These are phyloP conservation scores for Arenaria interpres DNA, from an alignment of 2,113 vertebrate species.

Conservation along the genomic window DNA sequence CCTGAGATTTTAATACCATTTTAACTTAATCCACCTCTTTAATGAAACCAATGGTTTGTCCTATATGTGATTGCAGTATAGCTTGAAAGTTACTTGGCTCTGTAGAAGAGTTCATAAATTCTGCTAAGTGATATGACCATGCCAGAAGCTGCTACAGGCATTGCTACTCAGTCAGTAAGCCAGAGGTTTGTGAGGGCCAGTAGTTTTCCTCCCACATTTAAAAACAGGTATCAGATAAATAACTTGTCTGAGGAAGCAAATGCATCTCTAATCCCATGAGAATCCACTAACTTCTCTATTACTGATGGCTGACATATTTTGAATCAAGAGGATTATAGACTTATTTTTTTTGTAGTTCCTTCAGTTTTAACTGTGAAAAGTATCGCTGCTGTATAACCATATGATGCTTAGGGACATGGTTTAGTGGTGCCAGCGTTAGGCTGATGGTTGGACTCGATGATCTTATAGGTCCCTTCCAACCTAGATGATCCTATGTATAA, in stretches of 20 bases:
- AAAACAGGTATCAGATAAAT: background rate
- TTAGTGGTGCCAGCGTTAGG: background rate
- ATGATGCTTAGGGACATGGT: background rate
- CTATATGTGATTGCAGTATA: background rate
- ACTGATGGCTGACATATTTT: background rate
- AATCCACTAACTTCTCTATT: background rate
- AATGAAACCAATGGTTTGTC: background rate
- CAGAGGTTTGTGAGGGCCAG: background rate
- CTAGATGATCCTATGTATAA: background rate
- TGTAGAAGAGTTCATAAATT: fast-evolving
- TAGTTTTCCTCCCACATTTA: background rate
- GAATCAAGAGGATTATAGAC: background rate
- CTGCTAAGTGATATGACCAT: background rate
- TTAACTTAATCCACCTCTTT: background rate
- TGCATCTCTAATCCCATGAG: background rate
- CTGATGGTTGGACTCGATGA: background rate
- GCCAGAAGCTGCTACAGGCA: background rate
- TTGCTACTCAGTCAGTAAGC: background rate
- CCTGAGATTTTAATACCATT: background rate
- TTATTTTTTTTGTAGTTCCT: background rate
- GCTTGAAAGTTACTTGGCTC: background rate
- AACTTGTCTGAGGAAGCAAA: background rate
- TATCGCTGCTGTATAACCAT: background rate
- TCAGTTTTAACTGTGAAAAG: background rate
- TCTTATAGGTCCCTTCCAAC: background rate